Evolutionary conservation across 2,113 vertebrate genomes (phyloP).

Genomic region (Cettia cetti): DNA sequence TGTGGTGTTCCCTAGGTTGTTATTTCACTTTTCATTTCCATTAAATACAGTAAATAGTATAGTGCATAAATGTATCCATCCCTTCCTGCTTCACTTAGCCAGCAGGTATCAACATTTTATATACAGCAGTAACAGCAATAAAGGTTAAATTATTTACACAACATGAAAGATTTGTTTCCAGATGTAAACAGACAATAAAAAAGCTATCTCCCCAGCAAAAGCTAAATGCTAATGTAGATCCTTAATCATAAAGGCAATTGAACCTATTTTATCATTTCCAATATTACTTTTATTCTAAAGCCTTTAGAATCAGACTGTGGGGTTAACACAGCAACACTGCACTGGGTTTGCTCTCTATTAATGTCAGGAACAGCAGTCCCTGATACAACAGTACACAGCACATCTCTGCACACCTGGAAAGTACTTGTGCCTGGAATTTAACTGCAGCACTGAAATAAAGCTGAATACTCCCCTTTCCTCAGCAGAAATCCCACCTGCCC

Average conservation of each 20-base stretch:
- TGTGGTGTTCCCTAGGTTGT: slow-evolving; percentile 40
- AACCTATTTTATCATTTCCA: slow-evolving; percentile 43
- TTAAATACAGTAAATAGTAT: slow-evolving; percentile 43
- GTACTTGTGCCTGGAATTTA: not conserved
- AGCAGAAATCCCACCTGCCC: not conserved
- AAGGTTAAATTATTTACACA: slow-evolving; percentile 48
- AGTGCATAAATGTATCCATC: not conserved
- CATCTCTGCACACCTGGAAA: not conserved
- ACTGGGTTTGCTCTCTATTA: accelerated
- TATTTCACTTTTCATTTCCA: slow-evolving; percentile 66
- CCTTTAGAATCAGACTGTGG: not conserved
- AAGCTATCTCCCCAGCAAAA: not conserved
- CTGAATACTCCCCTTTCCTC: not conserved
- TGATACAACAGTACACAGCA: not conserved
- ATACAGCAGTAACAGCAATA: slow-evolving; percentile 34
- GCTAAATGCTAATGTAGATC: not conserved
- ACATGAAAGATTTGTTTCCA: slow-evolving; percentile 22
- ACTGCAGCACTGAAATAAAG: not conserved
- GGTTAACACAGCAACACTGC: not conserved
- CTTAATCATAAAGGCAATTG: not conserved
- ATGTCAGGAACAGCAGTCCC: not conserved
- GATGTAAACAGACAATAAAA: slow-evolving; percentile 20
- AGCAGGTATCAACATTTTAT: slow-evolving; percentile 16
- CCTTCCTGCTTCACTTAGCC: not conserved
- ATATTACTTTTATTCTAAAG: slow-evolving; percentile 58